Evolutionary conservation across 1,140 invertebrate genomes (phyloP).

Genomic region (Halotydeus destructor): DNA sequence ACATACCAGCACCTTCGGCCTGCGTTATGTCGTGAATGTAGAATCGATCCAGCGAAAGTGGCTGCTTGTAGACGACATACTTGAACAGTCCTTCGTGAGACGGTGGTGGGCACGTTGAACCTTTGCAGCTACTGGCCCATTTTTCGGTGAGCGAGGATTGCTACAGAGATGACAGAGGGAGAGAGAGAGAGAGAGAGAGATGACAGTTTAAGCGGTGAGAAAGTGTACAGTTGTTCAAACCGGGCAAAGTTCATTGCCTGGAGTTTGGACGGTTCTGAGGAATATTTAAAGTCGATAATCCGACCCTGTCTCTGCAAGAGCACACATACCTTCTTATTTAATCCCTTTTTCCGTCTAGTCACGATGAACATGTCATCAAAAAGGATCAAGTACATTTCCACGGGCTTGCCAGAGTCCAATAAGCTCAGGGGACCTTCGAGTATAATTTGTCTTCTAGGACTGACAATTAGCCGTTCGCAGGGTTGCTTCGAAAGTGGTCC

Average conservation of each 20-base stretch:
- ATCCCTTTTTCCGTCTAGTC: conserved; percentile 38
- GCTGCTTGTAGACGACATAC: conserved; percentile 42
- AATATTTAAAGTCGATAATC: not conserved
- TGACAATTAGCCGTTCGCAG: conserved; percentile 42
- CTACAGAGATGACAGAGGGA: conserved; percentile 21
- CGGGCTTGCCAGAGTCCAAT: conserved; percentile 33
- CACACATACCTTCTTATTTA: conserved; percentile 32
- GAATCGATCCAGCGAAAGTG: conserved; percentile 40
- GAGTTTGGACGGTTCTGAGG: not conserved
- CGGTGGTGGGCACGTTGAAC: conserved; percentile 19
- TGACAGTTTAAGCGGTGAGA: not conserved
- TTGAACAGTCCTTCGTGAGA: conserved; percentile 25
- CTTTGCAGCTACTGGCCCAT: conserved; percentile 28
- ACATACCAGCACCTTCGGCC: conserved; percentile 30
- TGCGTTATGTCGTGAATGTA: conserved; percentile 39
- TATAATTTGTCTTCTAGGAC: conserved; percentile 36
- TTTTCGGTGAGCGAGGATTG: conserved; percentile 33
- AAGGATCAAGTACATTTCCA: conserved; percentile 39
- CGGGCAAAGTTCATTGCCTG: no score
- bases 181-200: no score
- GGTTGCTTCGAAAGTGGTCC: conserved; percentile 37
- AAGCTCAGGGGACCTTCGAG: conserved; percentile 38
- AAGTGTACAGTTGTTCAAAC: not conserved
- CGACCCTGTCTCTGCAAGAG: not conserved
- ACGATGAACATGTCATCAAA: conserved; percentile 49